Evolutionary conservation across 2,888 invertebrate genomes (phyloP), one percentile per base, ranked within the genome.

Genomic region (Sialis lutaria): DNA sequence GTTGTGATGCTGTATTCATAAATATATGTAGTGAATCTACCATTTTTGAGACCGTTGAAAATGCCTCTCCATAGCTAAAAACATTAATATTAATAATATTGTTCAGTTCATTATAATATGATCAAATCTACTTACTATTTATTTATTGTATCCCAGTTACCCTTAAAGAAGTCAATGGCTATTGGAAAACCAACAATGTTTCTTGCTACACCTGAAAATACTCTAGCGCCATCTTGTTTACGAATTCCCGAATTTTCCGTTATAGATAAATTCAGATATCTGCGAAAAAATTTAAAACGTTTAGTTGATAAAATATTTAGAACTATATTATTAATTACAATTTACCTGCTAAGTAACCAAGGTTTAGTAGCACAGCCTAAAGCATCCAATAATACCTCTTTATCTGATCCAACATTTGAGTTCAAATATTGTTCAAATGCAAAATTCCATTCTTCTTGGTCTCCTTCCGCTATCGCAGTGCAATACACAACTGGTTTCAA

Each of bases 381-480:
- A 0, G 73, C 67, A 8, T 65, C 62, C 9, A 80, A 62, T 6
- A 83, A 66, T 34, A 70, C 68, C 45, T 70, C 70, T 54, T 76
- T 75, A 55, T 83, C 81, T 0, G 75, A 68, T 1, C 74, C 75
- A 9, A 74, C 71, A 42, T 65, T 64, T 0, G 68, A 60, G 6
- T 58, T 58, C 42, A 64, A 55, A 56, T 72, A 77, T 49, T 64
- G 60, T 12, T 71, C 63, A 58, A 75, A 77, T 13, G 75, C 74
- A 56, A 77, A 79, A 49, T 79, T 68, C 82, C 82, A 84, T 60
- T 81, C 82, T 6, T 65, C 66, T 52, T 70, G 69, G 1, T 72
- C 73, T 1, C 80, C 82, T 53, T 74, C 68, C 34, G 72, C 66
- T 35, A 82, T 65, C 1, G 77, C 77, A 3, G 74, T 74, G 55